These are phyloP conservation scores for Carduelis carduelis DNA, from an alignment of 2,797 vertebrate species.

Conservation along the genomic window DNA sequence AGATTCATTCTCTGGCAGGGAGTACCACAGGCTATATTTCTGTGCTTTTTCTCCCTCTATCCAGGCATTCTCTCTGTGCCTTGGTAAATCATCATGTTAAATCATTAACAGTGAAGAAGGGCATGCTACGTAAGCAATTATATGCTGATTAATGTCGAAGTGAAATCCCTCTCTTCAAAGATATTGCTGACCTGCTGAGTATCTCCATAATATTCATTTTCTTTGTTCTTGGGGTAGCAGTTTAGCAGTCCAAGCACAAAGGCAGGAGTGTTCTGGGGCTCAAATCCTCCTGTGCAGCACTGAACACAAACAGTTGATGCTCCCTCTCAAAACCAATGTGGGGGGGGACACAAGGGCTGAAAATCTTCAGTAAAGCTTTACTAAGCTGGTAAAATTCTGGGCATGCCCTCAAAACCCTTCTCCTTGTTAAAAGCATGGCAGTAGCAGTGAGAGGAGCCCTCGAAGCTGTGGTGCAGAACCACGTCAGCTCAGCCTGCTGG, in stretches of 20 bases:
- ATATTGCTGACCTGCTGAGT: constrained; percentile 47
- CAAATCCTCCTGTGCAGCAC: neutral
- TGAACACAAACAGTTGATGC: neutral
- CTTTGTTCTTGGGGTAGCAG: constrained; percentile 37
- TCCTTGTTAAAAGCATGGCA: neutral
- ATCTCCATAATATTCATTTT: constrained; percentile 7
- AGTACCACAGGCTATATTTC: constrained; percentile 59
- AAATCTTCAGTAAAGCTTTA: neutral
- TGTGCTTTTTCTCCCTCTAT: constrained; percentile 9
- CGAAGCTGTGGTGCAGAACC: neutral
- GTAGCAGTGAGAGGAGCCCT: neutral
- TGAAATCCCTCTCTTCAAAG: constrained; percentile 12
- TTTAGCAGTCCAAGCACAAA: neutral
- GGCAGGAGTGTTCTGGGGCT: neutral
- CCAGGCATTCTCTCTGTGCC: constrained; percentile 13
- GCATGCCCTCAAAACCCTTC: neutral
- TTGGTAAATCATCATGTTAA: constrained; percentile 56
- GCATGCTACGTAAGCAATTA: constrained; percentile 61
- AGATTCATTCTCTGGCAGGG: constrained; percentile 53
- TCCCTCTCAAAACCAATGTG: neutral
- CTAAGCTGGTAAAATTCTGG: neutral
- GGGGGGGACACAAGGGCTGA: neutral
- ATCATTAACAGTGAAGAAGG: constrained; percentile 55
- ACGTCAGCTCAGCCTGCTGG: neutral
- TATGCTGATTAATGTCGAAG: constrained; percentile 52